These are phyloP conservation scores for Burhinus oedicnemus DNA, from an alignment of 2,113 vertebrate species.

Conservation along the genomic window DNA sequence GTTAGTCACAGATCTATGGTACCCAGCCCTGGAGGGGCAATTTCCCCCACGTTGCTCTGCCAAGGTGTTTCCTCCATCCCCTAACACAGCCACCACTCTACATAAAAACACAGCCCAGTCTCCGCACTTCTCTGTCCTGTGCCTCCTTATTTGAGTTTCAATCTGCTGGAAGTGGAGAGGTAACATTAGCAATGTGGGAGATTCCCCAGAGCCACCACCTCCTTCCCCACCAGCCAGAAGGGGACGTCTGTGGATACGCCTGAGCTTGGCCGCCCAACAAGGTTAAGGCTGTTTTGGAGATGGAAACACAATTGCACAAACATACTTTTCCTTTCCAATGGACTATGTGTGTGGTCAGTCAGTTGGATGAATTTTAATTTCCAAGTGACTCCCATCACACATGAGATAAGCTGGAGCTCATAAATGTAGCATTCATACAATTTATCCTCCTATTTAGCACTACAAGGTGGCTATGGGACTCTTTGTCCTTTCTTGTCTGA, in stretches of 20 bases:
- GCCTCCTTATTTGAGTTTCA: neutral
- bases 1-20: neutral
- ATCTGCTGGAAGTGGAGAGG: neutral
- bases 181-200: neutral
- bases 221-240: neutral
- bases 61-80: neutral
- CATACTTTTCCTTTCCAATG: slow-evolving; percentile 51
- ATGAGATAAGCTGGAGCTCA: slow-evolving; percentile 37
- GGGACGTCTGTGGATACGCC: neutral
- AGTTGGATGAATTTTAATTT: slow-evolving; percentile 54
- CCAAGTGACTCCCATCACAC: slow-evolving; percentile 25
- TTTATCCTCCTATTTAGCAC: neutral
- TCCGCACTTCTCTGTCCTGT: neutral
- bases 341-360: slow-evolving; percentile 56
- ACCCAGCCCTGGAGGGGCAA: neutral
- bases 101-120: neutral
- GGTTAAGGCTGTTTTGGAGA: slow-evolving; percentile 43
- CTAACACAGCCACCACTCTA: neutral
- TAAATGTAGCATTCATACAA: neutral
- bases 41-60: neutral
- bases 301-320: slow-evolving; percentile 46
- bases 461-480: neutral
- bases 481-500: neutral
- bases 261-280: slow-evolving; percentile 21
- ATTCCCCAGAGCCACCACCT: neutral